These are phyloP conservation scores for Molothrus ater DNA, from an alignment of 2,797 vertebrate genomes.

Conservation along the genomic window DNA sequence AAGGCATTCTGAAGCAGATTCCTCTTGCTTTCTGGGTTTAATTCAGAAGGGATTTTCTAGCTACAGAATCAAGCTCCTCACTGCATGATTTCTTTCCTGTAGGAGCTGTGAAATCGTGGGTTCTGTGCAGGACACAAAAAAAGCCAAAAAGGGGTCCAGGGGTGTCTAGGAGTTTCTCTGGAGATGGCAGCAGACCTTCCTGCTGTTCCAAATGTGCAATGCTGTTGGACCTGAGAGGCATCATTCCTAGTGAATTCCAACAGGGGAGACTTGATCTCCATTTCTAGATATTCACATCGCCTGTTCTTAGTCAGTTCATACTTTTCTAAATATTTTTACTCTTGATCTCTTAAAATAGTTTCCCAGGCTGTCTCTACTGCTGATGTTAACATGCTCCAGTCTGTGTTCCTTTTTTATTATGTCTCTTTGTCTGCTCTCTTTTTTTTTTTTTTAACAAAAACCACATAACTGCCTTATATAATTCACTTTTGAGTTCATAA, in stretches of 20 bases:
- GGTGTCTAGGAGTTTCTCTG: neutral
- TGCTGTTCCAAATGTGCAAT: neutral
- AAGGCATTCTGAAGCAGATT: constrained; percentile 49
- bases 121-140: neutral
- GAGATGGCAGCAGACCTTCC: neutral
- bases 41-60: constrained; percentile 45
- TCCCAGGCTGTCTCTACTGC: constrained; percentile 41
- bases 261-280: neutral
- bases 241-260: neutral
- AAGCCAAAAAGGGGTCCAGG: neutral
- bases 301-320: constrained; percentile 37
- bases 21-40: constrained; percentile 27
- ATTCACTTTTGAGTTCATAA: constrained; percentile 10
- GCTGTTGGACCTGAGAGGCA: neutral
- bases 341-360: constrained; percentile 55
- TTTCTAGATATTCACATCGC: constrained; percentile 10
- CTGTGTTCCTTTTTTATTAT: constrained; percentile 35
- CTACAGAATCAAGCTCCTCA: constrained; percentile 21
- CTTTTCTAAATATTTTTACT: constrained; percentile 54
- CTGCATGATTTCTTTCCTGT: neutral
- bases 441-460: neutral
- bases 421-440: constrained; percentile 7
- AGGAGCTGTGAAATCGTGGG: neutral
- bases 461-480: neutral
- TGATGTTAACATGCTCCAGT: constrained; percentile 42